phyloP scores from a whole-genome alignment of 2,888 invertebrate genomes.

The Napeogenes inachia region DNA sequence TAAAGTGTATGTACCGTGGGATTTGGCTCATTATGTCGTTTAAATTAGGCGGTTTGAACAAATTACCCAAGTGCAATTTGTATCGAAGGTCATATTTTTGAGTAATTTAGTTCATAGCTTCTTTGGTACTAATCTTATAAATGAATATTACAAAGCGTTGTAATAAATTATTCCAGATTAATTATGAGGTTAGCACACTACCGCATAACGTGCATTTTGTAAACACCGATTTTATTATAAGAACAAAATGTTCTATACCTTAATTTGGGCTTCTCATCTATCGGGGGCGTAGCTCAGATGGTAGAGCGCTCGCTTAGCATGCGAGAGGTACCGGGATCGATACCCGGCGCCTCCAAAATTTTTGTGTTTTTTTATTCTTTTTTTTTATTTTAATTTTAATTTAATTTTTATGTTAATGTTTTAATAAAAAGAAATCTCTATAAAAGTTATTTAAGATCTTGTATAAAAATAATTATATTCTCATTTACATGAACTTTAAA shows the following conservation, averaged over 20 bases:
- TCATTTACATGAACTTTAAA: no score
- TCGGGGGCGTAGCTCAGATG: conserved; percentile 76
- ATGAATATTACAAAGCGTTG: neutral
- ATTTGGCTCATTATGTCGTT: conserved; percentile 12
- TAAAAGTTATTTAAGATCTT: neutral
- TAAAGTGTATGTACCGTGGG: neutral
- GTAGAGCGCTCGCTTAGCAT: conserved; percentile 78
- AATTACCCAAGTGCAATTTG: conserved; percentile 7
- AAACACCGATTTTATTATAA: no score
- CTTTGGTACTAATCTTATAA: neutral
- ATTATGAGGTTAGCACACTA: no score
- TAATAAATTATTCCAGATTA: neutral
- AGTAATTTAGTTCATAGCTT: neutral
- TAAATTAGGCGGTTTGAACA: conserved; percentile 14
- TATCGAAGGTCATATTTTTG: neutral
- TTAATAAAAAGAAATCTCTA: neutral
- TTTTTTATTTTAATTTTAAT: neutral
- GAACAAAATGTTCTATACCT: neutral
- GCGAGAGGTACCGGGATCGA: conserved; percentile 78
- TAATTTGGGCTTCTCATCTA: neutral
- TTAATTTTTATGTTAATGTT: neutral
- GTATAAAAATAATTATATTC: neutral
- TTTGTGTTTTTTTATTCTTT: neutral
- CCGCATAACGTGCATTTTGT: no score
- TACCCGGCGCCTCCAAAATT: conserved; percentile 73